Conservation (phyloP, 2,797 vertebrate species). For the Tadarida brasiliensis region DNA sequence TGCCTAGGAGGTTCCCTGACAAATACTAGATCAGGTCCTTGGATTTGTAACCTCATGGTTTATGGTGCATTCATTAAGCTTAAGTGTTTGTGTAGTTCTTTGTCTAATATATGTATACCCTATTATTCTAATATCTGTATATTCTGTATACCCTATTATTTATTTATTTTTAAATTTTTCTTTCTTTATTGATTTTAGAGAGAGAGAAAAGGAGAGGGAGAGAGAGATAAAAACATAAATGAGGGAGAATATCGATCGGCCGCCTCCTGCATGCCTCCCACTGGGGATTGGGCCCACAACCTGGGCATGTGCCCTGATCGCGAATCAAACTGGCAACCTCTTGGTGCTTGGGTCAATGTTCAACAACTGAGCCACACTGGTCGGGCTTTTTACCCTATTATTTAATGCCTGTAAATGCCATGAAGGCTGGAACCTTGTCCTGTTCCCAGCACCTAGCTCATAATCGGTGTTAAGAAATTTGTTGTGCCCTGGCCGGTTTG, state of each 20-base stretch:
- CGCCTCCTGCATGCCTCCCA: too few species aligned
- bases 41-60: background rate
- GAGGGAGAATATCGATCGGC: too few species aligned
- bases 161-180: background rate
- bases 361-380: too few species aligned
- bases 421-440: background rate
- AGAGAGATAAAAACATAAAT: too few species aligned
- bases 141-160: background rate
- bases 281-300: too few species aligned
- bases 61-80: background rate
- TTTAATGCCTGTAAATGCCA: slow-evolving; percentile 8
- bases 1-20: background rate
- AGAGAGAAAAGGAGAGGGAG: too few species aligned
- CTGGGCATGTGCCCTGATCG: too few species aligned
- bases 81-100: background rate
- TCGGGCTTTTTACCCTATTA: background rate
- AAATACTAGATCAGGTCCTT: background rate
- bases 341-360: too few species aligned
- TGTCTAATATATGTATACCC: background rate
- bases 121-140: slow-evolving; percentile 8
- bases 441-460: background rate
- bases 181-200: too few species aligned
- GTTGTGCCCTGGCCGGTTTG: too few species aligned
- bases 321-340: too few species aligned
- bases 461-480: background rate